phyloP scores from a whole-genome alignment of 2,888 invertebrate genomes.

The Acronicta alni region DNA sequence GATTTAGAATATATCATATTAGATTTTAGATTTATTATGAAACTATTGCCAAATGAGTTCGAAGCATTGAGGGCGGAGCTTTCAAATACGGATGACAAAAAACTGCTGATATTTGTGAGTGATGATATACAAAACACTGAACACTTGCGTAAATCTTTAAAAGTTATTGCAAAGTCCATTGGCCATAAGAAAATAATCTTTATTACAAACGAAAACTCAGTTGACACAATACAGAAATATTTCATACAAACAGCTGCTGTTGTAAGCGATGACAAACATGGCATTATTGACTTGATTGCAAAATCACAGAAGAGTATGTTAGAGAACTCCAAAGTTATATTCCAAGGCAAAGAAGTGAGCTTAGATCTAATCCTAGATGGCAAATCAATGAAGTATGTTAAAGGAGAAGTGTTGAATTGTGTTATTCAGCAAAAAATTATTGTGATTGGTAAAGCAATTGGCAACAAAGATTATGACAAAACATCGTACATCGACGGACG shows the following conservation, averaged over 20 bases:
- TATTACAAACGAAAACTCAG: slow-evolving; percentile 4
- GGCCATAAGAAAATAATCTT: slow-evolving; percentile 5
- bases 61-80: slow-evolving; percentile 9
- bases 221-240: slow-evolving; percentile 5
- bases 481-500: slow-evolving; percentile 35
- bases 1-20: slow-evolving; percentile 7
- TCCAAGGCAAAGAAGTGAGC: slow-evolving; percentile 31
- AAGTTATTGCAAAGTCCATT: slow-evolving; percentile 5
- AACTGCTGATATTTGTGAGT: slow-evolving; percentile 10
- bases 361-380: slow-evolving; percentile 21
- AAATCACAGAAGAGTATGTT: slow-evolving; percentile 18
- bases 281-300: slow-evolving; percentile 16
- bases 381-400: slow-evolving; percentile 8
- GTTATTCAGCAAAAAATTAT: slow-evolving; percentile 21
- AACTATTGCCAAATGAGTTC: neutral
- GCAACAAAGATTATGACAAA: slow-evolving; percentile 26
- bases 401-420: slow-evolving; percentile 24
- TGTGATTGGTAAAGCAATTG: slow-evolving; percentile 15
- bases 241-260: slow-evolving; percentile 2
- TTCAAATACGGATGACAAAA: neutral
- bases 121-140: neutral
- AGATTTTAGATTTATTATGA: slow-evolving; percentile 9
- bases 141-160: neutral
- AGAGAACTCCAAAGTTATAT: slow-evolving; percentile 11
- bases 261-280: slow-evolving; percentile 7